These are phyloP conservation scores for Parazoanthus atlanticus DNA, from an alignment of 92 coral and sea anemone genomes.

Conservation along the genomic window DNA sequence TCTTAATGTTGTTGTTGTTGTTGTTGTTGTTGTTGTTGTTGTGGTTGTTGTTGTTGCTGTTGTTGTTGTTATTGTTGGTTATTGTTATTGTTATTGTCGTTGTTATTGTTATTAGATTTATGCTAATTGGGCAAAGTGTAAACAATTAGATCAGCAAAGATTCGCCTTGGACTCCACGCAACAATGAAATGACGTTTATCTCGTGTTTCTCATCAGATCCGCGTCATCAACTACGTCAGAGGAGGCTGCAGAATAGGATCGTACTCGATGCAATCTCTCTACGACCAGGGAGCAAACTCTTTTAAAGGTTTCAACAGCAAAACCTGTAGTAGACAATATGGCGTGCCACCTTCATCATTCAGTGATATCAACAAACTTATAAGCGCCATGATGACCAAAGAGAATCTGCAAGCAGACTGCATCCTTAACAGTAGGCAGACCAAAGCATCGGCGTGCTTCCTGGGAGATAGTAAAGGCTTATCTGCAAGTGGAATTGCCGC, in stretches of 20 bases:
- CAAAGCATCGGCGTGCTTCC: constrained; percentile 13
- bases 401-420: constrained; percentile 15
- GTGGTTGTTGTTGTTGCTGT: no score
- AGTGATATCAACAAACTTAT: neutral
- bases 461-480: neutral
- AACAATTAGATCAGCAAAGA: no score
- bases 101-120: no score
- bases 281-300: neutral
- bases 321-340: neutral
- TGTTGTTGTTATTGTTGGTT: no score
- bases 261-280: constrained; percentile 16
- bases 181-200: neutral
- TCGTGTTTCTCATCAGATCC: neutral
- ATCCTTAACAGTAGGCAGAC: constrained; percentile 11
- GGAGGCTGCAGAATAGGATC: constrained; percentile 18
- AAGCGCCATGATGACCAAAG: constrained; percentile 4
- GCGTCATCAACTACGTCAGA: constrained; percentile 33
- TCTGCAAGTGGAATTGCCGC: neutral
- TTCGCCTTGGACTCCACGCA: neutral
- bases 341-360: constrained; percentile 11
- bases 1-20: no score
- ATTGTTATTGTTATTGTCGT: no score
- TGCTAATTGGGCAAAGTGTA: no score
- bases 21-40: no score
- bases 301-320: constrained; percentile 14